Conservation (phyloP, 2,113 vertebrate species). For the Acinonyx jubatus region DNA sequence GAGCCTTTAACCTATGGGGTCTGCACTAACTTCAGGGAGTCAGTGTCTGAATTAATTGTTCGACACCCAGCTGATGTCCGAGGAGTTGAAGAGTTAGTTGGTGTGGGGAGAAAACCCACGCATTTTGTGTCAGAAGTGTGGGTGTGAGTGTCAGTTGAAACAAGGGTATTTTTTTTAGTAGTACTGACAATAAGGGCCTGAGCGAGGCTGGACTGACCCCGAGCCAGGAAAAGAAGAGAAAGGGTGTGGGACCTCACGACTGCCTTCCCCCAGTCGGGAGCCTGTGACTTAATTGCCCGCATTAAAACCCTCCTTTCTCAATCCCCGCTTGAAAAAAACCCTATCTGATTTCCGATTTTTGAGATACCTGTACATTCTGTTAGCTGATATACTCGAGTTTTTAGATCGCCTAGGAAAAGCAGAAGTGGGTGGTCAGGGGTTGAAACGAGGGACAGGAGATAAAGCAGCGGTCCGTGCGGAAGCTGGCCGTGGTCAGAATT, state of each 20-base stretch:
- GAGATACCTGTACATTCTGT: neutral
- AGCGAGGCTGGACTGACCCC: too few relatives aligned
- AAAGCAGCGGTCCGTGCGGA: neutral
- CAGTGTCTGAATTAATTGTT: neutral
- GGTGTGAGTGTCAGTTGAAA: neutral
- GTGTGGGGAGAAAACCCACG: neutral
- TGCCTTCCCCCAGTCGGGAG: neutral
- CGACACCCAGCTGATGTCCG: neutral
- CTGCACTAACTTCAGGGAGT: neutral
- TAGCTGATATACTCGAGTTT: neutral
- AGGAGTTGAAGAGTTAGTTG: neutral
- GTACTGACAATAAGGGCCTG: neutral
- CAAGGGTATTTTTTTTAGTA: neutral
- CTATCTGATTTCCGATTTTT: neutral
- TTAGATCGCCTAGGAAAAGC: neutral
- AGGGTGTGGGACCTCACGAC: rapidly evolving
- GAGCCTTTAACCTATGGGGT: neutral
- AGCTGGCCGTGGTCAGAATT: neutral
- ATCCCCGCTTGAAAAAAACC: neutral
- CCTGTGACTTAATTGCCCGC: neutral
- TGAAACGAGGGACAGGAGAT: neutral
- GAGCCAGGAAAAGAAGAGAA: neutral
- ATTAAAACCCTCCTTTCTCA: neutral
- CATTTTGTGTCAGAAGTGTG: neutral
- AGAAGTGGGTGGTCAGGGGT: neutral